Conservation (phyloP, 2,888 invertebrate genomes). For the Eupsilia transversa region DNA sequence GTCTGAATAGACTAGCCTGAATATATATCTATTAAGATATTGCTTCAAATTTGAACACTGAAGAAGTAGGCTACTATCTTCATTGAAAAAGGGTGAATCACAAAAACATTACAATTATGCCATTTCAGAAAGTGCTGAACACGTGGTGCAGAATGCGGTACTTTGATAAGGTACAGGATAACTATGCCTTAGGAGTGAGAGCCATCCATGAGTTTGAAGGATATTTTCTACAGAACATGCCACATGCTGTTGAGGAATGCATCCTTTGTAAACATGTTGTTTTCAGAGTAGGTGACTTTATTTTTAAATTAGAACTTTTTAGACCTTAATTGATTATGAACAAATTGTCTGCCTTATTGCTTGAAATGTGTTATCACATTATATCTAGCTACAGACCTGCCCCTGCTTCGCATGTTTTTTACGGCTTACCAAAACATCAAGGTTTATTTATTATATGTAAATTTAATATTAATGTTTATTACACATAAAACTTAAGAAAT, state of each 20-base stretch:
- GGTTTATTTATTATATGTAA: not conserved
- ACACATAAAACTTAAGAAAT: too few relatives aligned
- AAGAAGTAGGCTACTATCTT: too few relatives aligned
- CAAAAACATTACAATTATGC: not conserved
- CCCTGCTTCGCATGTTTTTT: not conserved
- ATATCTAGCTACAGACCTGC: too few relatives aligned
- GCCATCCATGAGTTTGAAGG: conserved; percentile 87
- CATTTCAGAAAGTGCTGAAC: conserved; percentile 83
- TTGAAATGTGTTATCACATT: not conserved
- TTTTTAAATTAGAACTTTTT: not conserved
- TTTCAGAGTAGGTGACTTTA: conserved; percentile 79
- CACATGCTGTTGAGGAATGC: conserved; percentile 84
- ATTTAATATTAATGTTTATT: not conserved
- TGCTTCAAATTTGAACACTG: too few relatives aligned
- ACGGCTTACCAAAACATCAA: not conserved
- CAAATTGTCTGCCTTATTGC: not conserved
- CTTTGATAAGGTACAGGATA: conserved; percentile 80
- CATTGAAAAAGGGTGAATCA: too few relatives aligned
- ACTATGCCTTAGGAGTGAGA: conserved; percentile 84
- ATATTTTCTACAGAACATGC: conserved; percentile 84
- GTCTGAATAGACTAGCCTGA: too few relatives aligned
- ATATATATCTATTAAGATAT: too few relatives aligned
- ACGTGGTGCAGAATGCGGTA: conserved; percentile 85
- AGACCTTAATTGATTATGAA: not conserved
- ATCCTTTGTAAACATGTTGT: conserved; percentile 85